Conservation (phyloP, 2,113 vertebrate genomes). For the Malurus cyaneus region DNA sequence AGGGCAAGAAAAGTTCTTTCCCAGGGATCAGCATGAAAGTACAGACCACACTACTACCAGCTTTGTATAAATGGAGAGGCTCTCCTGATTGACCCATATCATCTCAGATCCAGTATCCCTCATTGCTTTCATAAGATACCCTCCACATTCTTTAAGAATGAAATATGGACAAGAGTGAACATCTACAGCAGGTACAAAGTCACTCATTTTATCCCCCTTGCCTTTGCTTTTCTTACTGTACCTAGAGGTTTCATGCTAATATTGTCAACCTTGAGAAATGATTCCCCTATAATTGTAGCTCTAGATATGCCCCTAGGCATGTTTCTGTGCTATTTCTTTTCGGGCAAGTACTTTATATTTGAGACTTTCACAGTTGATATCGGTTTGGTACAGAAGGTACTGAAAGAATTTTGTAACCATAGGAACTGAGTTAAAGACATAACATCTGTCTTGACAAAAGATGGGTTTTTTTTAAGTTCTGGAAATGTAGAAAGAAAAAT, state of each 20-base stretch:
- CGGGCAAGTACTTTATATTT: constrained; percentile 4
- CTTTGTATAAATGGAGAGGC: not conserved
- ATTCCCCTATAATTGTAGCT: not conserved
- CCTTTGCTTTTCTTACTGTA: not conserved
- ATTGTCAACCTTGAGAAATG: not conserved
- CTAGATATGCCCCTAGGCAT: not conserved
- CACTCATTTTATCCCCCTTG: not conserved
- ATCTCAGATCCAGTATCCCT: not conserved
- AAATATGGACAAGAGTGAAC: not conserved
- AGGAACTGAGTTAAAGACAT: constrained; percentile 13
- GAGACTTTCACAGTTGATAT: not conserved
- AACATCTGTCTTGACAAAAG: not conserved
- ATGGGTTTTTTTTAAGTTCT: not conserved
- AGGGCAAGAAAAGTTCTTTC: not conserved
- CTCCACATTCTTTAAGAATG: not conserved
- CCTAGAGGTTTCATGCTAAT: not conserved
- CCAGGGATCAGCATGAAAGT: not conserved
- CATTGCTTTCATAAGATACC: not conserved
- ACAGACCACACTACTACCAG: not conserved
- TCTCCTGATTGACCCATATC: not conserved
- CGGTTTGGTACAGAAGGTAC: not conserved
- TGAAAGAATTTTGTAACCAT: constrained; percentile 17
- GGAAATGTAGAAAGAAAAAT: not conserved
- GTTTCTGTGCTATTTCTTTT: not conserved
- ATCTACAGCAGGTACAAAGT: not conserved